A percentile compares a stretch with the other conserved stretches of the same genome.
phyloP scores from a whole-genome alignment of 2,113 vertebrate species.

The Okapia johnstoni region DNA sequence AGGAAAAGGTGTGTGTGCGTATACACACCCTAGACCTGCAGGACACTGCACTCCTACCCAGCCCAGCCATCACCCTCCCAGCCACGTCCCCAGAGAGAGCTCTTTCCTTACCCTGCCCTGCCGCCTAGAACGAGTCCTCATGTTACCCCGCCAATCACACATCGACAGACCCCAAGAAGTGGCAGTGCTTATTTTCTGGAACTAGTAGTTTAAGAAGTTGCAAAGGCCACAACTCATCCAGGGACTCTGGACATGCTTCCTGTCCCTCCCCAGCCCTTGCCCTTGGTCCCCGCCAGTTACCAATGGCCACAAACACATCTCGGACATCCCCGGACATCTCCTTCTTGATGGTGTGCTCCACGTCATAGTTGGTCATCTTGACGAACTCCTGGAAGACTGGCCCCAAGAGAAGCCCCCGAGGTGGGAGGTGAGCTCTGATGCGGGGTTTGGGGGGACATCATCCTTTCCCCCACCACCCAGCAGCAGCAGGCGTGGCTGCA shows the following conservation, averaged over 20 bases:
- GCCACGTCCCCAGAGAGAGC: neutral
- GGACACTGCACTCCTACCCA: neutral
- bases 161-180: neutral
- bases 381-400: constrained; percentile 98
- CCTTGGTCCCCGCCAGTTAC: constrained; percentile 75
- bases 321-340: constrained; percentile 94
- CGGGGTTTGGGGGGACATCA: no score
- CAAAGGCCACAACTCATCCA: neutral
- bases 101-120: neutral
- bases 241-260: neutral
- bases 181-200: neutral
- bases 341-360: constrained; percentile 95
- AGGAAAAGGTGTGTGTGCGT: fast-evolving
- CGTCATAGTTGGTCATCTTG: constrained; percentile 92
- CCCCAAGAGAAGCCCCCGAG: neutral
- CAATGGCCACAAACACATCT: constrained; percentile 90
- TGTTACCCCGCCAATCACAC: neutral
- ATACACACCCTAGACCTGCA: neutral
- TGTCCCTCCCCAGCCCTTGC: neutral
- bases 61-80: neutral
- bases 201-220: neutral
- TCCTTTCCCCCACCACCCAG: neutral
- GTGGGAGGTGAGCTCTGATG: neutral
- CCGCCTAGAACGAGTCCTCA: neutral
- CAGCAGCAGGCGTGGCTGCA: neutral